These are phyloP conservation scores for Otocyon megalotis DNA, from an alignment of 2,113 vertebrate species.

Conservation along the genomic window DNA sequence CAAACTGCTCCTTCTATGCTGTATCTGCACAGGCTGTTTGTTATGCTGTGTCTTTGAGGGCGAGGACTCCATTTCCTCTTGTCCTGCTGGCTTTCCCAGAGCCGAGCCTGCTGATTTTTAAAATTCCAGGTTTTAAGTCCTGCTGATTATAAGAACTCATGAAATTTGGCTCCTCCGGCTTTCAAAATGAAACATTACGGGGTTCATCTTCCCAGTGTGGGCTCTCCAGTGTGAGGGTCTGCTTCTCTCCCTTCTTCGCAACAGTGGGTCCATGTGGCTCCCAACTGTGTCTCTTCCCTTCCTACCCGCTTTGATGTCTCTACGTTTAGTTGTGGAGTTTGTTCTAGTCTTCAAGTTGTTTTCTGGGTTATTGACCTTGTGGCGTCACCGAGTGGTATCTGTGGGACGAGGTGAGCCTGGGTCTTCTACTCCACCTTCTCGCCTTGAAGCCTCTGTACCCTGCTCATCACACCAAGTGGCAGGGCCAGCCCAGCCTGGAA, in stretches of 20 bases:
- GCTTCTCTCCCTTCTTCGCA: neutral
- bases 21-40: too few species aligned
- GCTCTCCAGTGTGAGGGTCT: neutral
- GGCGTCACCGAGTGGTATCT: too few species aligned
- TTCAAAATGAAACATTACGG: neutral
- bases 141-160: neutral
- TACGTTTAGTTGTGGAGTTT: neutral
- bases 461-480: neutral
- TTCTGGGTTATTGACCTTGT: neutral
- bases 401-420: neutral
- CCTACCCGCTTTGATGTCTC: neutral
- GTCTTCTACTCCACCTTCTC: neutral
- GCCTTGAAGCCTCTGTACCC: neutral
- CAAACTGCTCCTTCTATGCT: neutral
- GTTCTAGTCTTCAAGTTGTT: neutral
- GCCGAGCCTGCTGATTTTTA: neutral
- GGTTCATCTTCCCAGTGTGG: neutral
- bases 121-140: neutral
- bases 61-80: neutral
- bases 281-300: neutral
- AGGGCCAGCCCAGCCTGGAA: neutral
- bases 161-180: neutral
- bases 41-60: neutral
- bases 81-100: neutral
- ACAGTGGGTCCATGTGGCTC: neutral